These are phyloP conservation scores for Astatotilapia flaviijosephi DNA, from an alignment of 2,113 vertebrate genomes.

Conservation along the genomic window DNA sequence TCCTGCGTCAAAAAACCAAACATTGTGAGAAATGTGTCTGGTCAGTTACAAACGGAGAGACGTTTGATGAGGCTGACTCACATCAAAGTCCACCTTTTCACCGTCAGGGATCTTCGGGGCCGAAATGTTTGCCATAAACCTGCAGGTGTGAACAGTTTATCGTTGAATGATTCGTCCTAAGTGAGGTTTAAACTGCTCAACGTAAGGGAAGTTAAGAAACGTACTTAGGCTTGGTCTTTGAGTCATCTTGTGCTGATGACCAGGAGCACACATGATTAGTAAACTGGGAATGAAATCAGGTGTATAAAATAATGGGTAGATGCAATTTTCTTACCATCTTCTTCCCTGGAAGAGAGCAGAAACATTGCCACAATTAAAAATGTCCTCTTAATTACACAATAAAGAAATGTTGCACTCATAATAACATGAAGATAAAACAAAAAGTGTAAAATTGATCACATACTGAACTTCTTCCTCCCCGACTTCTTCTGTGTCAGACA, in stretches of 20 bases:
- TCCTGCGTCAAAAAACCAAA: slow-evolving; percentile 66
- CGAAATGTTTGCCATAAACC: slow-evolving; percentile 72
- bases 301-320: neutral
- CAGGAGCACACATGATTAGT: neutral
- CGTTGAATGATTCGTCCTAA: neutral
- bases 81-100: slow-evolving; percentile 79
- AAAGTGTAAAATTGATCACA: slow-evolving; percentile 17
- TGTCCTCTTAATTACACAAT: neutral
- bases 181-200: neutral
- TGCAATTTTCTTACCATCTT: slow-evolving; percentile 49
- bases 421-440: neutral
- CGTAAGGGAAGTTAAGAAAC: neutral
- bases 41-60: neutral
- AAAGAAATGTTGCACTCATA: neutral
- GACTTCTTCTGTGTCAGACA: slow-evolving; percentile 71
- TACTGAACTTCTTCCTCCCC: slow-evolving; percentile 59
- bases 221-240: slow-evolving; percentile 74
- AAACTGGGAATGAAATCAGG: neutral
- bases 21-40: neutral
- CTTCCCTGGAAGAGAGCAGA: slow-evolving; percentile 44
- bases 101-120: slow-evolving; percentile 76
- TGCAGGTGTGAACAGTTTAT: neutral
- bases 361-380: neutral
- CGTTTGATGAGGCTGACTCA: slow-evolving; percentile 19
- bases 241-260: slow-evolving; percentile 54